Base-by-base conservation (phyloP, 2,888 invertebrate species). In the Apotomis turbidana region DNA sequence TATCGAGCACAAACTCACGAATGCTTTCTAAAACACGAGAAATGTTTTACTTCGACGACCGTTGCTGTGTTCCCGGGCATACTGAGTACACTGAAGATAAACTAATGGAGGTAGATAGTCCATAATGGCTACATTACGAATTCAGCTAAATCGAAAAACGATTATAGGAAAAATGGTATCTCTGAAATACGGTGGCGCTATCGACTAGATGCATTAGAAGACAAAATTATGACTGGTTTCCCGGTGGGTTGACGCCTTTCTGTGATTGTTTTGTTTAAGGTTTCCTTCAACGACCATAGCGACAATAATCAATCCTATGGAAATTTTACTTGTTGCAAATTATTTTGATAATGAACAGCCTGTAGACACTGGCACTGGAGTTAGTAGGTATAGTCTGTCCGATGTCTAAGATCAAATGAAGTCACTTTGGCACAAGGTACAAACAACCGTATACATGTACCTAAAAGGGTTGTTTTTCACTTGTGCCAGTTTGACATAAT, bases 1-100 rank as follows among this genome's bases (percentile, higher is more conserved):
- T 84, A 85, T 88, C 79, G 62, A 75, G 70, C 73, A 68, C 75
- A 74, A 83, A 81, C 86, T 86, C 87, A 87, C 87, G 87, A 89
- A 85, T 83, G 85, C 86, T 87, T 85, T 87, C 87, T 86, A 85
- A 81, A 85, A 92, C 91, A 91, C 83, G 90, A 87, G 86, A 92
- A 92, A 85, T 89, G 89, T 89, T 91, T 93, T 90, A 92, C 87
- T 86, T 83, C 84, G 86, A 88, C 87, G 86, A 86, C 85, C 85
- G 81, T 82, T 79, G 80, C 83, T 79, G 83, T 85, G 87, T 86
- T 79, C 79, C 80, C 66, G 77, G 82, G 80, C 81, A 80, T 77
- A 80, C 78, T 74, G 78, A 71, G 74, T 73, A 70, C 70, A 81
- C 80, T 78, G 76, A 73, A 76, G 77, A 78, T 79, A 79, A 78